Percentiles rank a stretch among this genome's conserved stretches.
phyloP scores from a whole-genome alignment of 2,113 vertebrate genomes.

The Psammodynastes pulverulentus region DNA sequence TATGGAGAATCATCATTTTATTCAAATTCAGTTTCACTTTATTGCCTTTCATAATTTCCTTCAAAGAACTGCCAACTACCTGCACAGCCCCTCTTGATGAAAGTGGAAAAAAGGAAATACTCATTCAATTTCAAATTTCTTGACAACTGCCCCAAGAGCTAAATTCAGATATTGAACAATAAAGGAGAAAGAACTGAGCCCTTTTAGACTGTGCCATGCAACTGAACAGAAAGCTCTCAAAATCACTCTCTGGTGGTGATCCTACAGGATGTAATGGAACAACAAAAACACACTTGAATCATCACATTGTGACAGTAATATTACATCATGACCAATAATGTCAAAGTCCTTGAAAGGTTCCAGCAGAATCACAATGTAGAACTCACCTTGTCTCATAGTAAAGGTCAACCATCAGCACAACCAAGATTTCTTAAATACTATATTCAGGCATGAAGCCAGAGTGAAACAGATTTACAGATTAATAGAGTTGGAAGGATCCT shows the following conservation, averaged over 20 bases:
- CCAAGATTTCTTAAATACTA: neutral
- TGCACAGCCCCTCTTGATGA: neutral
- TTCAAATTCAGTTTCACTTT: neutral
- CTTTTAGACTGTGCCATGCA: neutral
- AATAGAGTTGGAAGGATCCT: no score
- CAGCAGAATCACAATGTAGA: neutral
- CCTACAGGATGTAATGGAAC: neutral
- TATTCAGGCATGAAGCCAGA: neutral
- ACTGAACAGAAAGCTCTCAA: neutral
- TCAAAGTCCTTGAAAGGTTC: neutral
- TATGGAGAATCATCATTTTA: neutral
- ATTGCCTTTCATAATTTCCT: neutral
- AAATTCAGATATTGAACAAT: neutral
- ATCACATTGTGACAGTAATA: neutral
- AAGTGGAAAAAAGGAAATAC: neutral
- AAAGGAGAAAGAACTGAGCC: neutral
- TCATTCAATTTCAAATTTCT: neutral
- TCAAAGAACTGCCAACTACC: neutral
- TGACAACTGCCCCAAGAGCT: neutral
- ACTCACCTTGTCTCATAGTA: neutral
- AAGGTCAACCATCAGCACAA: neutral
- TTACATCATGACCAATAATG: neutral
- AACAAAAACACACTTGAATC: neutral
- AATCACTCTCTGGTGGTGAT: neutral
- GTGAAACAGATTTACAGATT: neutral